Evolutionary conservation across 2,797 vertebrate genomes (phyloP), one percentile per base, ranked within the genome.

Genomic region (Silurus aristotelis): DNA sequence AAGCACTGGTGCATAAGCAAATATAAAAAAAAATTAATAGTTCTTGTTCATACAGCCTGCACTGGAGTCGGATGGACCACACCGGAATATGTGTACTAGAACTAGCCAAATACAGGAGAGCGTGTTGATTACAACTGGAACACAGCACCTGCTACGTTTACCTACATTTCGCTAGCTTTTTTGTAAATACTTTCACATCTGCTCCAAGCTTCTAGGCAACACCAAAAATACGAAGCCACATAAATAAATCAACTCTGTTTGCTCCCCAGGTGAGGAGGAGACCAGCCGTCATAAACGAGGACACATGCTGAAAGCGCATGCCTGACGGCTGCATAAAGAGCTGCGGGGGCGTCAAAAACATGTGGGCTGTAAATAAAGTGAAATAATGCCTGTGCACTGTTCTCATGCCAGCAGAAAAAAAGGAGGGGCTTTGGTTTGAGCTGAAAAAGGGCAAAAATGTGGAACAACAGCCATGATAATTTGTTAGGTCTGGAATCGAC

Each of bases 361-460:
- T 71, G n/a, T 55, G 80, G 88, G 77, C 58, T 78, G 86, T 92
- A 89, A 93, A 92, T 90, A 87, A 88, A 31, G 48, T 22, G 78
- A 88, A 88, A 87, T 78, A 84, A 87, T 88, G 81, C 75, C 25
- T 48, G 63, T 72, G 83, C 68, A 61, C 85, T 81, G 71, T 88
- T 89, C 78, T 87, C 46, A 48, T 86, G 79, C 19, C 55, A 88
- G 80, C 64, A 13, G 48, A 52, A 20, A 80, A 80, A 80, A 27
- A 79, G 66, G 52, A 87, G 82, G 64, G 76, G 60, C 9, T 77
- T 88, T 90, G 89, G 75, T 88, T 90, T 68, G 81, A 87, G 85
- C 83, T 80, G 83, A 91, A 87, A 1, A 2, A 86, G 83, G 71
- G 89, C 48, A 79, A 90, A 90, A 92, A 90, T 91, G 89, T 89